Base-by-base conservation (phyloP, 1,140 invertebrate species). In the Penaeus japonicus region DNA sequence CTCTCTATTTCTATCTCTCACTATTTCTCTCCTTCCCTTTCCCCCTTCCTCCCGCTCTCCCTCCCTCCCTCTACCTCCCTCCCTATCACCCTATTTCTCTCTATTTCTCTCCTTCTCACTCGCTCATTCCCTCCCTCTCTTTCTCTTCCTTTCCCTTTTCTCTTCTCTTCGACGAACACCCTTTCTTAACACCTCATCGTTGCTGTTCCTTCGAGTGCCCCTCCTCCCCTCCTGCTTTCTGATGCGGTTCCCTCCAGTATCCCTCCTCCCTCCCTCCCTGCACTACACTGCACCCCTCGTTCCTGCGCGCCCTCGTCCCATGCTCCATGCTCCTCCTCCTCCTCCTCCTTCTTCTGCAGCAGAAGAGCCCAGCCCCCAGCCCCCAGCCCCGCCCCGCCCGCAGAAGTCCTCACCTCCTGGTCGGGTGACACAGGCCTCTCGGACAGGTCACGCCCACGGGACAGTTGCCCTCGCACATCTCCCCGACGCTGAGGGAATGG, bases 391-490 rank as follows among this genome's bases (percentile, higher is more conserved):
- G 15, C 57, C 30, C 62, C 30, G n/a, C 30, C 81, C 24, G 5
- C 22, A 39, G 18, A 10, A 3, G 30, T 4, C 47, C 82, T 84
- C 77, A 91, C 90, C 90, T 89, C 35, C 89, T 88, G 4, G 85
- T 59, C 47, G 89, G 89, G 62, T 91, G 86, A 55, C 90, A 91
- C 30, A 91, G 55, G 54, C 90, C 90, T 54, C 90, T 85, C 17
- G 90, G 90, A 57, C 90, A 91, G 2, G 85, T 81, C 17, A 84
- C 87, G 20, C 90, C 91, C 7, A 80, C 78, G 10, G 95, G 94
- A 92, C 96, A 97, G 91, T 96, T 95, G 54, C 96, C 96, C 92
- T 97, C 96, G 92, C 96, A 97, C 89, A 97, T 96, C 91, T 96
- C 95, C 54, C 94, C 93, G 39, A 96, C 95, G 85, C 95, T 94